These are phyloP conservation scores for Piprites chloris DNA, from an alignment of 2,113 vertebrate genomes.

Conservation along the genomic window DNA sequence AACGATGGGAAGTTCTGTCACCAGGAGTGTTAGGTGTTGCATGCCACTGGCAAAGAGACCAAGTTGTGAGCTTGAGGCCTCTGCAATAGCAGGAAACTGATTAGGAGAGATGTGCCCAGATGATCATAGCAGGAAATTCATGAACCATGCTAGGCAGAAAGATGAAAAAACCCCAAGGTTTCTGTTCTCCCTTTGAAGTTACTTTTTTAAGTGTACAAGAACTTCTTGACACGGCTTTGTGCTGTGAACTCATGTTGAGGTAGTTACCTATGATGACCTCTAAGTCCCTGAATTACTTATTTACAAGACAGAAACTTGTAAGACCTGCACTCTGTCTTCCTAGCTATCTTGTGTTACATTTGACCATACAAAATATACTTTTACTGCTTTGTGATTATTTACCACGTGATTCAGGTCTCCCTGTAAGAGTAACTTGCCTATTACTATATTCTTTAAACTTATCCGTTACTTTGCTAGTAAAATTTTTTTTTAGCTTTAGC, in stretches of 20 bases:
- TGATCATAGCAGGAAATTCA: slow-evolving; percentile 11
- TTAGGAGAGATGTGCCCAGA: neutral
- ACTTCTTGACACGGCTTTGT: neutral
- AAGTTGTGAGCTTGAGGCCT: neutral
- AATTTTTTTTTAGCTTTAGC: neutral
- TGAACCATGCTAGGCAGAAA: neutral
- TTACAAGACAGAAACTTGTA: neutral
- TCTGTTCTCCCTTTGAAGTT: neutral
- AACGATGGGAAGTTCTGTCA: neutral
- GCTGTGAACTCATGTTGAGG: neutral
- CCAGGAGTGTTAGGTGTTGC: neutral
- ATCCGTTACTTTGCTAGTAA: neutral
- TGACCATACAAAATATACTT: neutral
- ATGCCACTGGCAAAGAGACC: neutral
- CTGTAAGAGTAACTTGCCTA: neutral
- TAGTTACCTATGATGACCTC: neutral
- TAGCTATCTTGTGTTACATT: neutral
- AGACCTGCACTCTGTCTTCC: neutral
- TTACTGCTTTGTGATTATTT: neutral
- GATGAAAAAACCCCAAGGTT: neutral
- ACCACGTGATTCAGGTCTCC: neutral
- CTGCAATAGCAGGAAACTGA: neutral
- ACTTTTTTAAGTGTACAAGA: neutral
- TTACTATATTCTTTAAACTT: neutral
- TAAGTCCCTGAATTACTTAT: neutral